These are phyloP conservation scores for Solea solea DNA, from an alignment of 2,113 vertebrate species.

Conservation along the genomic window DNA sequence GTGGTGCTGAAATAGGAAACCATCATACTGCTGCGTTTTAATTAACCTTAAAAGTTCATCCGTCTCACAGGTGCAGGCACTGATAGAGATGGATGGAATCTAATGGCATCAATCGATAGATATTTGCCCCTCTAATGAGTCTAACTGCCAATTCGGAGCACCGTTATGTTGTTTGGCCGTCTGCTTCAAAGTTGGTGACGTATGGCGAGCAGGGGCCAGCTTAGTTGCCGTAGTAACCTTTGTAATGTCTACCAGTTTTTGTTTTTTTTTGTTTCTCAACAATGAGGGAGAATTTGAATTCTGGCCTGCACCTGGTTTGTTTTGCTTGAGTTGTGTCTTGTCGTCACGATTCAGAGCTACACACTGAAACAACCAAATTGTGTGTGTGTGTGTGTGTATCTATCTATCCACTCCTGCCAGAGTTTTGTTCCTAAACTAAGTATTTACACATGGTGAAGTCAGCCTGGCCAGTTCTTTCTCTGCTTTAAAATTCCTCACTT, in stretches of 20 bases:
- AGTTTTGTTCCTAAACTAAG: constrained; percentile 38
- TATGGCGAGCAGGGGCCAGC: constrained; percentile 34
- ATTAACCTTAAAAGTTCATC: constrained; percentile 36
- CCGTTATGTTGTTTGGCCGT: constrained; percentile 38
- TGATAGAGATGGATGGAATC: neutral
- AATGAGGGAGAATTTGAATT: constrained; percentile 35
- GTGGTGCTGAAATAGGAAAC: constrained; percentile 6
- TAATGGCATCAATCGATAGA: constrained; percentile 17
- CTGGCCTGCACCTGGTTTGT: constrained; percentile 32
- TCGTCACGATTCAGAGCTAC: neutral
- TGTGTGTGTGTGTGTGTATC: neutral
- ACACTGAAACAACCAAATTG: neutral
- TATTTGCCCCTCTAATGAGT: constrained; percentile 33
- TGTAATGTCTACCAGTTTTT: constrained; percentile 41
- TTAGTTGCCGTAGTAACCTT: constrained; percentile 61
- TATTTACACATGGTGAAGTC: constrained; percentile 36
- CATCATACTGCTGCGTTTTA: constrained; percentile 12
- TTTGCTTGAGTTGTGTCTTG: constrained; percentile 21
- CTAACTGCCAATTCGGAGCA: constrained; percentile 40
- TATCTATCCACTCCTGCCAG: neutral
- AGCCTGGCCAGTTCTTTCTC: constrained; percentile 17
- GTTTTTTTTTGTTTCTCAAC: constrained; percentile 2
- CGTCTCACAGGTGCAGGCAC: neutral
- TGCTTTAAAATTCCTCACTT: constrained; percentile 66
- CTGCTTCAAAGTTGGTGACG: constrained; percentile 42